A percentile compares a stretch with the other conserved stretches of the same genome.
Evolutionary conservation across 2,113 vertebrate species (phyloP).

Genomic region (Engraulis encrasicolus): DNA sequence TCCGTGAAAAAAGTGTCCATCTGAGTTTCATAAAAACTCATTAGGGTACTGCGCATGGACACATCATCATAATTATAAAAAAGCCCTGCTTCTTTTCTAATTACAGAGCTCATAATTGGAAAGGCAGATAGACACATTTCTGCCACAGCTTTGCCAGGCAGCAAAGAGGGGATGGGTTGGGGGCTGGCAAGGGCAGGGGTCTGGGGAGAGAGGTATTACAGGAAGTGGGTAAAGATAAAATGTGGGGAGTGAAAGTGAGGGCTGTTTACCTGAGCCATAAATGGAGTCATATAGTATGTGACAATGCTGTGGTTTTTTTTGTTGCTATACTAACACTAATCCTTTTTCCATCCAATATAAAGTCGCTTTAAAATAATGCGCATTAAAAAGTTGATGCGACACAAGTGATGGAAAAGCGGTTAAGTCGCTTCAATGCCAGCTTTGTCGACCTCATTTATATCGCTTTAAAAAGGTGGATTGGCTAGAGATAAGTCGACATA

Average conservation of each 20-base stretch:
- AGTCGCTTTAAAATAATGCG: too few species aligned
- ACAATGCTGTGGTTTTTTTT: too few species aligned
- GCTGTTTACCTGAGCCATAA: background rate
- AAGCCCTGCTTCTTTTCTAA: conserved; percentile 39
- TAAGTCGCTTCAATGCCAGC: too few species aligned
- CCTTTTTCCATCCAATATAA: too few species aligned
- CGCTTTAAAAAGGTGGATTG: too few species aligned
- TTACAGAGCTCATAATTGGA: conserved; percentile 44
- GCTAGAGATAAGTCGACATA: too few species aligned
- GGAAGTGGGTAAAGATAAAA: background rate
- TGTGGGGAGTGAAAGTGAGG: background rate
- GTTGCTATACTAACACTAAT: too few species aligned
- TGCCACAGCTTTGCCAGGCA: background rate
- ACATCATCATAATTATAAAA: conserved; percentile 49
- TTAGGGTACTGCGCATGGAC: conserved; percentile 25
- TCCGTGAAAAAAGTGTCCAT: background rate
- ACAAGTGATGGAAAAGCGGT: too few species aligned
- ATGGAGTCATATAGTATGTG: too few species aligned
- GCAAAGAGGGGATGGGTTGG: background rate
- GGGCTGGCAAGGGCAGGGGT: background rate
- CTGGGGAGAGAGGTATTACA: background rate
- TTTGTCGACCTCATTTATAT: too few species aligned
- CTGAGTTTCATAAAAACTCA: conserved; percentile 36
- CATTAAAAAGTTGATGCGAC: too few species aligned
- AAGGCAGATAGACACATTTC: conserved; percentile 29